Evolutionary conservation across 2,113 vertebrate genomes (phyloP).

Genomic region (Vulpes ferrilata): DNA sequence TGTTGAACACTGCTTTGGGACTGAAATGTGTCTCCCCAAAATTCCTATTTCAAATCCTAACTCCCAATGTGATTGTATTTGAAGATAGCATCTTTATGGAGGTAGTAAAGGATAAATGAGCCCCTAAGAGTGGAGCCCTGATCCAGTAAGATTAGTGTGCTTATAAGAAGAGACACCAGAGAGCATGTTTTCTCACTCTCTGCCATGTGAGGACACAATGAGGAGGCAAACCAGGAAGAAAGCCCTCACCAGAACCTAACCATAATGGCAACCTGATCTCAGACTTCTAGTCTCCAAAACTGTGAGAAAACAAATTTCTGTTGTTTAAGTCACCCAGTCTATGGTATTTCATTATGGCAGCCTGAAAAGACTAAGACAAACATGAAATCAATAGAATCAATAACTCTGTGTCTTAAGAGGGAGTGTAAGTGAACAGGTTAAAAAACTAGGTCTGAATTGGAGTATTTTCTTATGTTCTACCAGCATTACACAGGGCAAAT

Average conservation of each 20-base stretch:
- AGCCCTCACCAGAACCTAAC: background rate
- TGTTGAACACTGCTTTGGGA: background rate
- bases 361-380: background rate
- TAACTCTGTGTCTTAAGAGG: background rate
- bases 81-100: background rate
- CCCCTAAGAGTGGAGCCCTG: background rate
- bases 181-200: too few species aligned
- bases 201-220: background rate
- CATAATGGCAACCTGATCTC: background rate
- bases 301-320: background rate
- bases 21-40: background rate
- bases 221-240: background rate
- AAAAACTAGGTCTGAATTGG: background rate
- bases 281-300: background rate
- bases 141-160: background rate
- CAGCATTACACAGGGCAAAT: background rate
- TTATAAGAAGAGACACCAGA: background rate
- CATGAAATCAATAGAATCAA: background rate
- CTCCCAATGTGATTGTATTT: background rate
- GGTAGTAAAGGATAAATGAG: background rate
- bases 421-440: background rate
- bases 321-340: background rate
- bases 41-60: background rate
- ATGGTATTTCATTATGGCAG: background rate
- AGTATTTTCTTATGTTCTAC: conserved; percentile 6